These are phyloP conservation scores for Scelioninae gen. 2 DNA, from an alignment of 2,888 invertebrate species.

Conservation along the genomic window DNA sequence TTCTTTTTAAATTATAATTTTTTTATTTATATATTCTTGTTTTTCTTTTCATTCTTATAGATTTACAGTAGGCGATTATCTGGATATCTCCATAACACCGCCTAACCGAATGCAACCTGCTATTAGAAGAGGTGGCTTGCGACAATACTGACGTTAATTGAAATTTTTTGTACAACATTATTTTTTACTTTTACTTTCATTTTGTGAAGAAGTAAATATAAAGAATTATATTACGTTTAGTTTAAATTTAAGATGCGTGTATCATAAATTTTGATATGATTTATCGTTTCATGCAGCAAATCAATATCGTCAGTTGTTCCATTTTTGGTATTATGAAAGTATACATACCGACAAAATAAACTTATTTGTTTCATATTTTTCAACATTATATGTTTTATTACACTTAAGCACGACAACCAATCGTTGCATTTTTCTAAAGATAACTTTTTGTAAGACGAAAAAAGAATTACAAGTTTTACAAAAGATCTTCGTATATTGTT, in stretches of 20 bases:
- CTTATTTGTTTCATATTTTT: too few relatives aligned
- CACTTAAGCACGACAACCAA: too few relatives aligned
- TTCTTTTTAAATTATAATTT: not conserved
- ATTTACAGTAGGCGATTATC: constrained; percentile 96
- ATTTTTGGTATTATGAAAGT: too few relatives aligned
- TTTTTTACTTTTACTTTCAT: constrained; percentile 2
- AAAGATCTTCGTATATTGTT: not conserved
- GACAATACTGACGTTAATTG: constrained; percentile 69
- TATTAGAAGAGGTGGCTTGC: constrained; percentile 80
- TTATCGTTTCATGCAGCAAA: too few relatives aligned
- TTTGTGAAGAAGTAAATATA: not conserved
- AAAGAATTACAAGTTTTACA: too few relatives aligned
- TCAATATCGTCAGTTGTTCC: too few relatives aligned
- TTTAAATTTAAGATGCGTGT: not conserved
- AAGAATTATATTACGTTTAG: not conserved
- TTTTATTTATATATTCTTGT: not conserved
- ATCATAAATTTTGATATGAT: too few relatives aligned
- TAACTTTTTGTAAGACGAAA: too few relatives aligned
- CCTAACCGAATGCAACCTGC: constrained; percentile 85
- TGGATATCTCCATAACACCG: constrained; percentile 96
- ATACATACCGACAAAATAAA: too few relatives aligned
- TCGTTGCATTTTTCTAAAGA: too few relatives aligned
- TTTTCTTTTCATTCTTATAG: constrained; percentile 72
- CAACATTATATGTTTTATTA: too few relatives aligned
- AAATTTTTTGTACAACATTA: constrained; percentile 1